Conservation (phyloP, 1,140 invertebrate species). For the Nebria ingens region DNA sequence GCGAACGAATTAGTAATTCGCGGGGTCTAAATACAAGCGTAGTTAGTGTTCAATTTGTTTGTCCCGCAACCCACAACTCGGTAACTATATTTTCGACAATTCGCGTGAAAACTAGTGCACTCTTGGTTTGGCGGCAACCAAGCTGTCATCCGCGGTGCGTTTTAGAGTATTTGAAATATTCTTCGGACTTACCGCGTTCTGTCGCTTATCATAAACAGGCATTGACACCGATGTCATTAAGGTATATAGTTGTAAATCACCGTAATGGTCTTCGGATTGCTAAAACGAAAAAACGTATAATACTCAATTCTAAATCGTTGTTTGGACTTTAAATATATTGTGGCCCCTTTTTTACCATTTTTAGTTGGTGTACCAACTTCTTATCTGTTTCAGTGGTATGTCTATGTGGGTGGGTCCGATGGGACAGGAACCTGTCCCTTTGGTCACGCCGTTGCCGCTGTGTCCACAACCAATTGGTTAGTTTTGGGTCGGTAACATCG, state of each 20-base stretch:
- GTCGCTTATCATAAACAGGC: conserved; percentile 60
- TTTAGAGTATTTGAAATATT: background rate
- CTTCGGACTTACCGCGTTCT: conserved; percentile 44
- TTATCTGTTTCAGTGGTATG: conserved; percentile 35
- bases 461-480: conserved; percentile 65
- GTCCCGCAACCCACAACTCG: too few relatives aligned
- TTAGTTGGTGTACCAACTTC: conserved; percentile 38
- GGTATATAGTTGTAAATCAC: conserved; percentile 37
- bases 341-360: conserved; percentile 29
- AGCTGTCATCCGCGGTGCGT: too few relatives aligned
- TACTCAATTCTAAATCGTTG: background rate
- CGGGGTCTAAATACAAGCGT: too few relatives aligned
- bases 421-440: conserved; percentile 41
- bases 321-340: background rate
- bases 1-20: too few relatives aligned
- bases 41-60: too few relatives aligned
- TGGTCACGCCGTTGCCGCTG: conserved; percentile 49
- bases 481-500: conserved; percentile 58
- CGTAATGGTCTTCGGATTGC: conserved; percentile 32
- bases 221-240: conserved; percentile 67
- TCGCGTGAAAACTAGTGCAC: too few relatives aligned
- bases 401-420: conserved; percentile 35
- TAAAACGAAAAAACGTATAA: conserved; percentile 15
- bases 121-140: conserved; percentile 1
- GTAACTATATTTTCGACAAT: too few relatives aligned